phyloP scores from a whole-genome alignment of 2,888 invertebrate species.

The Julus scanicus region DNA sequence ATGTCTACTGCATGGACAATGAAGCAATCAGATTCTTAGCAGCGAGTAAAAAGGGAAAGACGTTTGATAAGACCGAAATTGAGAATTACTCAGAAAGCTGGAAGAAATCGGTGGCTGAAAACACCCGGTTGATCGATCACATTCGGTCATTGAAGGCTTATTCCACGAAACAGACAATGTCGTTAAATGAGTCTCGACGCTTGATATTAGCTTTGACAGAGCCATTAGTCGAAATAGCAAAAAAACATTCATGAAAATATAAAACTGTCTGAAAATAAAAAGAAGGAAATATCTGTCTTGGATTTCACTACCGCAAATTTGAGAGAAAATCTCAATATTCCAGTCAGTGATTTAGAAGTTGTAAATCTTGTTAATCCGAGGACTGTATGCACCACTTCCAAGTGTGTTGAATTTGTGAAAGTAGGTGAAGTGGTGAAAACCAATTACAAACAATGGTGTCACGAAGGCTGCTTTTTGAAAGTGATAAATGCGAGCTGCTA shows the following conservation, averaged over 20 bases:
- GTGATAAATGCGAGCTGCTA: not conserved
- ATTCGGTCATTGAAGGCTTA: conserved; percentile 44
- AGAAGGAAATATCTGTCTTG: not conserved
- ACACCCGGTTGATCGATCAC: conserved; percentile 56
- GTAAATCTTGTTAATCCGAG: not conserved
- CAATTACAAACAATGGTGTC: not conserved
- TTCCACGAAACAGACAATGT: conserved; percentile 11
- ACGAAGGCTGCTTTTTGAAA: not conserved
- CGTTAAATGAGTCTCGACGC: conserved; percentile 27
- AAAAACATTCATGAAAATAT: conserved; percentile 51
- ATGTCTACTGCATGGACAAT: conserved; percentile 59
- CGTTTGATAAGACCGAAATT: conserved; percentile 40
- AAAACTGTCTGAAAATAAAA: not conserved
- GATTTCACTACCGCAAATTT: not conserved
- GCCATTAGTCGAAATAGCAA: conserved; percentile 48
- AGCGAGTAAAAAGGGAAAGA: conserved; percentile 55
- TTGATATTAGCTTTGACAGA: conserved; percentile 41
- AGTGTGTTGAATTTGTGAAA: not conserved
- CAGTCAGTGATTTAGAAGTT: conserved; percentile 31
- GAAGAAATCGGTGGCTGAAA: conserved; percentile 57
- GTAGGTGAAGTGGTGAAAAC: not conserved
- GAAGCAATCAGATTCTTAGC: conserved; percentile 59
- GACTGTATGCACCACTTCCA: not conserved
- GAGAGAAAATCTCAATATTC: conserved; percentile 2
- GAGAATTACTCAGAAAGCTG: conserved; percentile 57